Percentiles rank a stretch among this genome's conserved stretches.
Conservation (phyloP, 1,140 invertebrate genomes). For the Listronotus oregonensis region DNA sequence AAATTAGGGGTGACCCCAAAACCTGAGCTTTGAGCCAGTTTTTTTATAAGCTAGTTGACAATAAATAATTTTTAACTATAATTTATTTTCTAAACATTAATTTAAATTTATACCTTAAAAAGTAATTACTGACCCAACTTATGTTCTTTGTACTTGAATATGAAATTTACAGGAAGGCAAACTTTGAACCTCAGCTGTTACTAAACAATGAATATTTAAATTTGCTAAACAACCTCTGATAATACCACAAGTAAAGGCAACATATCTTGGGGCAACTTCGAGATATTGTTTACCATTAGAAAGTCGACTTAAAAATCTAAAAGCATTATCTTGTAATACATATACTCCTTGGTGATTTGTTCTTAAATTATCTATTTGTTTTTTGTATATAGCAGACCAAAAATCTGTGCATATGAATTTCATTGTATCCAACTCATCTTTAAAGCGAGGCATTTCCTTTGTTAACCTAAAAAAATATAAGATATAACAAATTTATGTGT, state of each 20-base stretch:
- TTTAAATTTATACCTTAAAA: background rate
- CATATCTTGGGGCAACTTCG: constrained; percentile 87
- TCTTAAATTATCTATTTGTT: constrained; percentile 97
- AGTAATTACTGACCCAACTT: background rate
- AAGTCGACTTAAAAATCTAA: constrained; percentile 87
- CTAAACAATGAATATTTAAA: constrained; percentile 90
- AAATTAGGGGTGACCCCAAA: too few relatives aligned
- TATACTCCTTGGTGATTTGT: constrained; percentile 99
- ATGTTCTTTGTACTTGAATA: constrained; percentile 77
- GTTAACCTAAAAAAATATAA: constrained; percentile 75
- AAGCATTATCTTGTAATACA: constrained; percentile 95
- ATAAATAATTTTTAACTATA: too few relatives aligned
- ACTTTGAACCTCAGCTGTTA: constrained; percentile 90
- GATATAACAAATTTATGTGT: too few relatives aligned
- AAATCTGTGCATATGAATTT: constrained; percentile 99
- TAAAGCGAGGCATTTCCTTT: constrained; percentile 90
- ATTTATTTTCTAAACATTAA: constrained; percentile 1
- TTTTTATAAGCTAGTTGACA: too few relatives aligned
- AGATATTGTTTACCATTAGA: constrained; percentile 90
- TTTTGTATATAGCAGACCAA: constrained; percentile 95
- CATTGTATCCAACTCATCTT: constrained; percentile 97
- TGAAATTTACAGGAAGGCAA: constrained; percentile 96
- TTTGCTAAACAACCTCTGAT: constrained; percentile 93
- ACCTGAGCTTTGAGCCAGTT: too few relatives aligned
- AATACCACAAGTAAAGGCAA: constrained; percentile 95